Evolutionary conservation across 2,888 invertebrate species (phyloP), one percentile per base, ranked within the genome.

Genomic region (Drosophila robusta): DNA sequence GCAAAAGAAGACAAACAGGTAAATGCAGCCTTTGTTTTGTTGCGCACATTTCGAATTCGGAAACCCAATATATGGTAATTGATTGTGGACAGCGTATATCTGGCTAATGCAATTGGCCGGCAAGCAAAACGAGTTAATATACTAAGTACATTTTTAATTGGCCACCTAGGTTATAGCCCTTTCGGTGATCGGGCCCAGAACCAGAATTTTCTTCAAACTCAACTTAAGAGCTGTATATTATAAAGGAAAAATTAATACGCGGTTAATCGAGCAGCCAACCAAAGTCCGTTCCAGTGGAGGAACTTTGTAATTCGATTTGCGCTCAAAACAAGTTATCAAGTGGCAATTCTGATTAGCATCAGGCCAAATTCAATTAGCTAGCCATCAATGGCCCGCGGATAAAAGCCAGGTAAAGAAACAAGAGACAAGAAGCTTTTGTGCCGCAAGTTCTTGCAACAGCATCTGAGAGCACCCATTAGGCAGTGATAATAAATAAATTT

Each of bases 1-100:
- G 85, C 85, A 70, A 83, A 82, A 83, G 83, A 87, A 75, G 83
- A 87, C 68, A 87, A 83, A 83, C 83, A 82, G 87, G 83, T 83
- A 83, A 83, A 77, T 83, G 83, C 83, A 85, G 86, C 71, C 62
- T 75, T 67, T 70, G 44, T 54, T 62, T 64, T 64, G 41, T 34
- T 36, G 66, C 42, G 26, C 24, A 64, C 39, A 44, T 34, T 60
- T 45, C 58, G 24, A 61, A 61, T 62, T 42, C 42, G 47, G 41
- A 34, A 57, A 46, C 26, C 32, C 36, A 57, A 74, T 63, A 56
- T 67, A 49, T 63, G 72, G 46, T 47, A 58, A 57, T 72, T 72
- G 58, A 64, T 57, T 52, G 41, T 29, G 36, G 14, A 4, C 55
- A 47, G 56, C 36, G 22, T 11, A 39, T 12, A 18, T 55, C 8